Conservation (phyloP, 2,888 invertebrate species). For the Tigriopus californicus region DNA sequence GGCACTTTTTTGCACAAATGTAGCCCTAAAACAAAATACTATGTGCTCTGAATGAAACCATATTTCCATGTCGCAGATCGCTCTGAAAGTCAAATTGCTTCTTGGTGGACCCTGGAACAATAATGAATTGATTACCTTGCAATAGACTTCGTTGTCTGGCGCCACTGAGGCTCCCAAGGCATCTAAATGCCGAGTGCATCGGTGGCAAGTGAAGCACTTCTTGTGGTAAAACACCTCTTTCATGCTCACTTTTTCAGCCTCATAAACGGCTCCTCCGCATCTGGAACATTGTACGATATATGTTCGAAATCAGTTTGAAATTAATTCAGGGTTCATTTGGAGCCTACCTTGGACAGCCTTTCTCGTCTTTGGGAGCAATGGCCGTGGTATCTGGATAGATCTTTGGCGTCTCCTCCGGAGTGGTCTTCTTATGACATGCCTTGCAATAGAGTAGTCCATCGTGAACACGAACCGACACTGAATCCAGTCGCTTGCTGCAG, state of each 20-base stretch:
- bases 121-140: too few relatives aligned
- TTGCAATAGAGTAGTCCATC: slow-evolving; percentile 1
- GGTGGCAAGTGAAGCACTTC: slow-evolving; percentile 81
- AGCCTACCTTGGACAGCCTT: slow-evolving; percentile 14
- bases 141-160: slow-evolving; percentile 3
- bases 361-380: slow-evolving; percentile 11
- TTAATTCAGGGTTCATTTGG: background rate
- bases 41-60: too few relatives aligned
- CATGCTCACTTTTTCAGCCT: slow-evolving; percentile 78
- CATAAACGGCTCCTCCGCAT: slow-evolving; percentile 71
- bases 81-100: too few relatives aligned
- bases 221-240: slow-evolving; percentile 45
- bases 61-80: too few relatives aligned
- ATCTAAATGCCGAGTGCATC: slow-evolving; percentile 68
- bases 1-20: too few relatives aligned
- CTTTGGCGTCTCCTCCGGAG: slow-evolving; percentile 8
- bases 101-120: too few relatives aligned
- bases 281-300: slow-evolving; percentile 34
- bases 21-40: too few relatives aligned
- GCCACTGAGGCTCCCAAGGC: slow-evolving; percentile 63
- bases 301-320: background rate
- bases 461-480: slow-evolving; percentile 6
- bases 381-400: slow-evolving; percentile 12
- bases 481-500: slow-evolving; percentile 10
- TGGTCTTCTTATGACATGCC: slow-evolving; percentile 7